Evolutionary conservation across 1,140 invertebrate species (phyloP), one percentile per base, ranked within the genome.

Genomic region (Panagrolaimus sp.): DNA sequence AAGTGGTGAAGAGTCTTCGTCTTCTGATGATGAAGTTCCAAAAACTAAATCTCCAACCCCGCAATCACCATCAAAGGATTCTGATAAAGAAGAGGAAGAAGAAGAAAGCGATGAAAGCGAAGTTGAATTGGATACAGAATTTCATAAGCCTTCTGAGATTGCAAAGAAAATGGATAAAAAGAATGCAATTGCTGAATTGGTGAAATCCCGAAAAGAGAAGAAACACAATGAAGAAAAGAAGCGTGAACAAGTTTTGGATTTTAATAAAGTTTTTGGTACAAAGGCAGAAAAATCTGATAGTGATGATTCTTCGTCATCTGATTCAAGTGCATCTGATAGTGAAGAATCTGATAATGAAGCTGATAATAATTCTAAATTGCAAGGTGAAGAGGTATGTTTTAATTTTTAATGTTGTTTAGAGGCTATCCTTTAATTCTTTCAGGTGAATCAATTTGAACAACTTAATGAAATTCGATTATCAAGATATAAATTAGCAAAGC

Each of bases 131-230:
- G 76, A 78, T 62, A 69, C 70, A 0, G 77, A 78, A 9, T 83
- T 74, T 47, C 81, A 83, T 55, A 52, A 65, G 26, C 80, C 80
- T 6, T 79, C 77, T 45, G 80, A 82, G 62, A 66, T 82, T 10
- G 47, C 58, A 6, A 70, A 65, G 28, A 82, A 81, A 52, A 66
- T 73, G 26, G 74, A 71, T 44, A 81, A 83, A 63, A 83, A 81
- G 68, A 68, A 68, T 55, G 79, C 79, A 6, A 83, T 81, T 79
- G 74, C 68, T 26, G 70, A 69, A 15, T 63, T 81, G 15, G 65
- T 44, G 26, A 82, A 81, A 77, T 26, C 81, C 38, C 70, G 70
- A 12, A 76, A 81, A 28, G 80, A 81, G 52, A 78, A 76, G 67
- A 58, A 80, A 64, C 21, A 47, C 10, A 72, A 69, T 46, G 75